Percentiles rank a stretch among this genome's conserved stretches.
These are phyloP conservation scores for Epinotia brunnichana DNA, from an alignment of 2,888 invertebrate genomes.

Conservation along the genomic window DNA sequence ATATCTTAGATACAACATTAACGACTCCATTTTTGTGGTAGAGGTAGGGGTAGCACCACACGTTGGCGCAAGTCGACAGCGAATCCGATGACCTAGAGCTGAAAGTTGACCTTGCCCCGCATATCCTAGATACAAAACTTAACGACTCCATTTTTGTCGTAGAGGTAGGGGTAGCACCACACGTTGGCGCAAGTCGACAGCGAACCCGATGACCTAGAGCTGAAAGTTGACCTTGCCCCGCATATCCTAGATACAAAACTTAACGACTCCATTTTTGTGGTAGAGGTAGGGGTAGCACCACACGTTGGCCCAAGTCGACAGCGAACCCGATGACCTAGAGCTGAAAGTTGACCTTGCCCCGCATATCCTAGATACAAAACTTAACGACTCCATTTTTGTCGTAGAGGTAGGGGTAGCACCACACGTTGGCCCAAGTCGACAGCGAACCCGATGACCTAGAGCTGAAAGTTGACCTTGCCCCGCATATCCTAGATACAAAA, in stretches of 20 bases:
- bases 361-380: neutral
- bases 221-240: neutral
- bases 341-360: neutral
- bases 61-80: neutral
- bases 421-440: neutral
- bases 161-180: neutral
- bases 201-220: neutral
- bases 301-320: neutral
- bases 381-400: too few relatives aligned
- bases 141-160: neutral
- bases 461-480: neutral
- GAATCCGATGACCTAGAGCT: neutral
- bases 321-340: neutral
- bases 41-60: too few relatives aligned
- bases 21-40: too few relatives aligned
- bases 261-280: neutral
- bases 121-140: neutral
- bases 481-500: neutral
- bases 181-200: neutral
- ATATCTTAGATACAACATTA: neutral
- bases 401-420: conserved; percentile 14
- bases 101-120: neutral
- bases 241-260: neutral
- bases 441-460: neutral
- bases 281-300: neutral